Conservation (phyloP, 2,888 invertebrate species). For the Nephrocerus scutellatus region DNA sequence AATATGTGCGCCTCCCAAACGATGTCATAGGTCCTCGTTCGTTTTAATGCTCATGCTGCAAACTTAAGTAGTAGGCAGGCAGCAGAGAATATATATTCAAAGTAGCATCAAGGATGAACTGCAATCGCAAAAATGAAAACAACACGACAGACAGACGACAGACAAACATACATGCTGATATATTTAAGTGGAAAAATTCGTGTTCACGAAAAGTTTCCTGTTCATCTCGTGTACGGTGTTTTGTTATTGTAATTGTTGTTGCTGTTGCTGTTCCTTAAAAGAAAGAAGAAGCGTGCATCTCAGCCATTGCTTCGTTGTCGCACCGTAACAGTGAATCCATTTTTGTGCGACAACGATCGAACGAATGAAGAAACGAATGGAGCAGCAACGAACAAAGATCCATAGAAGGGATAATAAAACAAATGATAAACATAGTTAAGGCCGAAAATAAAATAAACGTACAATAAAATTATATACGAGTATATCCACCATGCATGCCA, state of each 20-base stretch:
- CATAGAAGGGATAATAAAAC: slow-evolving; percentile 14
- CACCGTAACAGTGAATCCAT: slow-evolving; percentile 38
- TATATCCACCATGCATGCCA: too few species aligned
- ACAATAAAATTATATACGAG: slow-evolving; percentile 13
- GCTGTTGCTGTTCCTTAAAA: slow-evolving; percentile 10
- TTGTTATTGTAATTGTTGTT: slow-evolving; percentile 9
- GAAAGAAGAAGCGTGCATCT: slow-evolving; percentile 35
- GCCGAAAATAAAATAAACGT: slow-evolving; percentile 33
- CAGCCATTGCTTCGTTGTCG: slow-evolving; percentile 30
- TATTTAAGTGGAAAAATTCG: slow-evolving; percentile 24
- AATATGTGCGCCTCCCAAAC: too few species aligned
- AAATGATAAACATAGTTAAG: slow-evolving; percentile 7
- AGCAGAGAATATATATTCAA: too few species aligned
- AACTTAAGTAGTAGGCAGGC: too few species aligned
- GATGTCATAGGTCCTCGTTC: too few species aligned
- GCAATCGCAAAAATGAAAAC: too few species aligned
- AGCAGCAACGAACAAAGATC: slow-evolving; percentile 6
- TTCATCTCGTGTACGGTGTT: slow-evolving; percentile 3
- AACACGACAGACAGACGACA: not conserved
- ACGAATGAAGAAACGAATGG: slow-evolving; percentile 16
- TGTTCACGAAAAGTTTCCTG: slow-evolving; percentile 18
- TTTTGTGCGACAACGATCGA: slow-evolving; percentile 22
- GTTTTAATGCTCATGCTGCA: too few species aligned
- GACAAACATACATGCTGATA: slow-evolving; percentile 17
- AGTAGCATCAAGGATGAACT: slow-evolving; percentile 11